phyloP scores from a whole-genome alignment of 2,797 vertebrate genomes.

The Sciaenops ocellatus region DNA sequence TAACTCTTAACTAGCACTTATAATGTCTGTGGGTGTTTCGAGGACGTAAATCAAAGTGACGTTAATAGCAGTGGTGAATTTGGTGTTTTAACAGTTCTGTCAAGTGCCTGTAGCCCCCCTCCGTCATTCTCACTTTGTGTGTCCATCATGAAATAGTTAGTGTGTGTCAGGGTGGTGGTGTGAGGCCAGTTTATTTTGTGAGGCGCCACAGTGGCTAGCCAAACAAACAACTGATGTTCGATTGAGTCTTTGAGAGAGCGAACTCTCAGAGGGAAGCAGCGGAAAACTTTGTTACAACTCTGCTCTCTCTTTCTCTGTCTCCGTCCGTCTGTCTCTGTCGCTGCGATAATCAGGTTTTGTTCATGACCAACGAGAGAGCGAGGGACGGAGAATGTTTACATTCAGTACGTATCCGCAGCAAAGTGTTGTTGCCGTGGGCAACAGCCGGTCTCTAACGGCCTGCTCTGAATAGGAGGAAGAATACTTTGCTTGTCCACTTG shows the following conservation, averaged over 20 bases:
- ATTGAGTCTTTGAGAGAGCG: conserved; percentile 75
- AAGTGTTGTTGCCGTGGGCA: conserved; percentile 82
- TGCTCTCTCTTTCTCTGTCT: conserved; percentile 57
- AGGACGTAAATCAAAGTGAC: conserved; percentile 38
- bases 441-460: conserved; percentile 81
- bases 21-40: neutral
- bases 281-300: conserved; percentile 81
- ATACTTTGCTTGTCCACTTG: conserved; percentile 85
- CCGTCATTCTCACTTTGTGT: conserved; percentile 71
- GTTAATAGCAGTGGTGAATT: conserved; percentile 44
- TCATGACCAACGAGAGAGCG: conserved; percentile 78
- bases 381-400: conserved; percentile 84
- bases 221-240: conserved; percentile 82
- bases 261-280: conserved; percentile 75
- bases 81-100: conserved; percentile 60
- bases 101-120: conserved; percentile 56
- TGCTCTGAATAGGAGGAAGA: conserved; percentile 83
- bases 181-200: conserved; percentile 75
- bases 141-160: conserved; percentile 66
- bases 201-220: conserved; percentile 82
- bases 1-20: neutral
- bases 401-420: conserved; percentile 82
- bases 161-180: conserved; percentile 72
- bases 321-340: conserved; percentile 69
- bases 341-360: conserved; percentile 81